phyloP scores from a whole-genome alignment of 30 jellyfish, hydroid and myxozoan species.

The Hydractinia symbiolongicarpus region DNA sequence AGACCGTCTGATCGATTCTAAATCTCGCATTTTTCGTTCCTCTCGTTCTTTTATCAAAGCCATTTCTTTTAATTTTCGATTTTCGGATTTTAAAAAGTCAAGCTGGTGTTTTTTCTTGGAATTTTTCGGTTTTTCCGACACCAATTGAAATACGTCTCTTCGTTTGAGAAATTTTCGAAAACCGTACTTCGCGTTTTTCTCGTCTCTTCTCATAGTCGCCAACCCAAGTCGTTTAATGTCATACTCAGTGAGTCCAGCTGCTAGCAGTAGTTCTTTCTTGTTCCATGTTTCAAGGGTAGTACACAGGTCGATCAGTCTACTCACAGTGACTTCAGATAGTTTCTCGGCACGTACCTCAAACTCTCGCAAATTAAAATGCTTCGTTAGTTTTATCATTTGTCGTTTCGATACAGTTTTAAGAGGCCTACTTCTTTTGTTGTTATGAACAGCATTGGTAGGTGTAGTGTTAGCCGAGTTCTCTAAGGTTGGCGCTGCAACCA shows the following conservation, averaged over 20 bases:
- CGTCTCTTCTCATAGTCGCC: conserved; percentile 1
- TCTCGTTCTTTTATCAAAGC: conserved; percentile 2
- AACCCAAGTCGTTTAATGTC: conserved; percentile 20
- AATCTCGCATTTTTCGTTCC: background rate
- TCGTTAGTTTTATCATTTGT: conserved; percentile 21
- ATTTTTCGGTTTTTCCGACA: background rate
- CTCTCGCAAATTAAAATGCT: background rate
- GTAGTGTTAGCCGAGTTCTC: background rate
- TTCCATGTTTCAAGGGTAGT: background rate
- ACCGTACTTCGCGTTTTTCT: conserved; percentile 8
- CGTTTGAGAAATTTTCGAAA: conserved; percentile 15
- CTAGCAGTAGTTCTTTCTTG: background rate
- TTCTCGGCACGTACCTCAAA: background rate
- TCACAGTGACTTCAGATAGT: background rate
- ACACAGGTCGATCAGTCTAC: conserved; percentile 2
- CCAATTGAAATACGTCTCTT: conserved; percentile 4
- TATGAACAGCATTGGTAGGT: background rate
- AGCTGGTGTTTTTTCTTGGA: background rate
- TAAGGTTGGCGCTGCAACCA: conserved; percentile 15
- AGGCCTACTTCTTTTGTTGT: background rate
- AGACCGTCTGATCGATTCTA: conserved; percentile 23
- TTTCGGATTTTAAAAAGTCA: conserved; percentile 3
- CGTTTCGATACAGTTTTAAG: conserved; percentile 7
- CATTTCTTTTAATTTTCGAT: background rate
- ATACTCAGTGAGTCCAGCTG: conserved; percentile 19